These are phyloP conservation scores for Galaxea fascicularis DNA, from an alignment of 92 coral and sea anemone species.

Conservation along the genomic window DNA sequence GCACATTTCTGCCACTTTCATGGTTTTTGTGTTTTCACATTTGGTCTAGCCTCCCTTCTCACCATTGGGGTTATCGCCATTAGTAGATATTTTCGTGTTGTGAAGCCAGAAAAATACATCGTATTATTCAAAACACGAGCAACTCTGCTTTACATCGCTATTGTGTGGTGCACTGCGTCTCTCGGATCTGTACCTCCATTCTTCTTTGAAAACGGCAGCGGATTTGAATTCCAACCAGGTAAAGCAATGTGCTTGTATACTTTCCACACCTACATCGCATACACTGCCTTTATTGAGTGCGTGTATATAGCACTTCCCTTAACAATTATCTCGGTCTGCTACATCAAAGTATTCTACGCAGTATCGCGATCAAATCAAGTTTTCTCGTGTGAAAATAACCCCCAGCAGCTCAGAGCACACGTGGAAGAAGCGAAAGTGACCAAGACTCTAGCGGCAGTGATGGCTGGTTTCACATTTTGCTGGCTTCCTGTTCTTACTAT, in stretches of 20 bases:
- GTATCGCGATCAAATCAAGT: constrained; percentile 64
- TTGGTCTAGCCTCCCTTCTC: constrained; percentile 62
- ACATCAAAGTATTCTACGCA: constrained; percentile 59
- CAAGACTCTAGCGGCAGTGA: constrained; percentile 75
- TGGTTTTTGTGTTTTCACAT: constrained; percentile 70
- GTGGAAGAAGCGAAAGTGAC: constrained; percentile 88
- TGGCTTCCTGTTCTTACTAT: constrained; percentile 86
- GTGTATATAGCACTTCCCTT: constrained; percentile 60
- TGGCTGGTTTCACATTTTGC: constrained; percentile 76
- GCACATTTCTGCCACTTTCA: constrained; percentile 58
- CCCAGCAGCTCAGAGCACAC: constrained; percentile 69
- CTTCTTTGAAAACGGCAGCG: constrained; percentile 36
- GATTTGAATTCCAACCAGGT: constrained; percentile 79
- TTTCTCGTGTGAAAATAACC: constrained; percentile 46
- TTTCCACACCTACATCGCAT: constrained; percentile 69
- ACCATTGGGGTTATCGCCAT: constrained; percentile 78
- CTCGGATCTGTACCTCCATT: constrained; percentile 73
- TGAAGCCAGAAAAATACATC: constrained; percentile 52
- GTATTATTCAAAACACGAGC: constrained; percentile 50
- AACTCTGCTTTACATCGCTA: constrained; percentile 27
- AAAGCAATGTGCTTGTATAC: constrained; percentile 83
- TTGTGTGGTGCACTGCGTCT: constrained; percentile 57
- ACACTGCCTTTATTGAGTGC: constrained; percentile 62
- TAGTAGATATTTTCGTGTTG: constrained; percentile 70
- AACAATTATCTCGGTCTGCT: constrained; percentile 56